These are phyloP conservation scores for Odontomyia ornata DNA, from an alignment of 2,888 invertebrate species.

Conservation along the genomic window DNA sequence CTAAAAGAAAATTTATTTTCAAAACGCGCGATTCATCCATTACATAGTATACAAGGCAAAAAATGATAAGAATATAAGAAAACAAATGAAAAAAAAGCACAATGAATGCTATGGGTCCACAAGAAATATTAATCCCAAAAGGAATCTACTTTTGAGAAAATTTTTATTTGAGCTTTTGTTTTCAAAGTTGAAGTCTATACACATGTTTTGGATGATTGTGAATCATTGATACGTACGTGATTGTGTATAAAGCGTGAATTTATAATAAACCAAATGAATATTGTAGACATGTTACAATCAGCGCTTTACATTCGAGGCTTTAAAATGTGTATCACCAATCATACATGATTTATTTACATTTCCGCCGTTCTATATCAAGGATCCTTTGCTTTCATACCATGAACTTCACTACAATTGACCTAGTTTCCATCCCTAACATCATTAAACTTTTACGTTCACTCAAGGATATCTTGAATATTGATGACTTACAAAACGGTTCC, in stretches of 20 bases:
- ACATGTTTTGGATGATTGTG: not conserved
- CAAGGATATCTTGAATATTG: conserved; percentile 28
- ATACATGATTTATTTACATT: not conserved
- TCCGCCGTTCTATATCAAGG: not conserved
- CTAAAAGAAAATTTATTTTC: conserved; percentile 27
- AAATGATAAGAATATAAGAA: not conserved
- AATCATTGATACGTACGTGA: not conserved
- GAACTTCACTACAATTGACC: not conserved
- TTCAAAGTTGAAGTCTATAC: not conserved
- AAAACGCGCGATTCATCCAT: not conserved
- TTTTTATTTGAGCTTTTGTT: not conserved
- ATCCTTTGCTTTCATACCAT: not conserved
- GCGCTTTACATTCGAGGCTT: not conserved
- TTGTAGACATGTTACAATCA: not conserved
- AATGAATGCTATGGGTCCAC: not conserved
- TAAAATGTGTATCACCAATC: not conserved
- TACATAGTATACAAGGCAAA: not conserved
- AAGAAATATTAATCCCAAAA: conserved; percentile 22
- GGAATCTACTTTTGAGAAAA: not conserved
- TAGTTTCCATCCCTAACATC: not conserved
- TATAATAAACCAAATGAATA: no score
- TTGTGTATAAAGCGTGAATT: no score
- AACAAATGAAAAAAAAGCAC: not conserved
- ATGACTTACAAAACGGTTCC: not conserved
- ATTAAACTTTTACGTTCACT: not conserved